Evolutionary conservation across 1,140 invertebrate genomes (phyloP).

Genomic region (Fopius arisanus): DNA sequence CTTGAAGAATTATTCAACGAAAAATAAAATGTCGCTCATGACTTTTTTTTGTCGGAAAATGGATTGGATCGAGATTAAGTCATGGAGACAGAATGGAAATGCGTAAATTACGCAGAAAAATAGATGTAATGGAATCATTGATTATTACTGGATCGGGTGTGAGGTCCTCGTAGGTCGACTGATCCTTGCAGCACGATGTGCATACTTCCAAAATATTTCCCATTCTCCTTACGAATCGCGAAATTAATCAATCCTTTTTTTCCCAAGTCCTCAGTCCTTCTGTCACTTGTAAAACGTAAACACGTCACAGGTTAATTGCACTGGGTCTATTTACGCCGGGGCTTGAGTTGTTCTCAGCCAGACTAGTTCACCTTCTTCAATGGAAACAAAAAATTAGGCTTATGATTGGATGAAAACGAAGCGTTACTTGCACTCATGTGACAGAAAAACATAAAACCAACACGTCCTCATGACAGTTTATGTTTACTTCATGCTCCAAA

Average conservation of each 20-base stretch:
- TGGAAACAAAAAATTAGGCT: not conserved
- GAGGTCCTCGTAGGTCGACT: constrained; percentile 46
- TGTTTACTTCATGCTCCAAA: too few species aligned
- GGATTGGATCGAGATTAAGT: not conserved
- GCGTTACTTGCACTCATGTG: not conserved
- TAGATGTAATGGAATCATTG: not conserved
- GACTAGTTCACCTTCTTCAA: not conserved
- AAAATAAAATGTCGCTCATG: not conserved
- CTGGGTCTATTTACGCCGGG: not conserved
- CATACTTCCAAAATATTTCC: constrained; percentile 37
- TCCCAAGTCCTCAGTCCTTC: not conserved
- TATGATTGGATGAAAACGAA: not conserved
- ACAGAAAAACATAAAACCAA: too few species aligned
- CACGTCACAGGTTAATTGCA: constrained; percentile 5
- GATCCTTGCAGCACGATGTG: constrained; percentile 41
- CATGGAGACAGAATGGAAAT: not conserved
- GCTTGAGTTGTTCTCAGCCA: not conserved
- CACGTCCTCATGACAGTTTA: too few species aligned
- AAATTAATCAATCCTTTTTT: not conserved
- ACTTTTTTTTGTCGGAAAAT: not conserved
- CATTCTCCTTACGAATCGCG: constrained; percentile 35
- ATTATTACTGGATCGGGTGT: constrained; percentile 48
- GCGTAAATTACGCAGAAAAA: not conserved
- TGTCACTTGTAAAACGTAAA: not conserved
- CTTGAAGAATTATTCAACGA: not conserved